Percentiles rank a stretch among this genome's conserved stretches.
phyloP scores from a whole-genome alignment of 2,797 vertebrate genomes.

The Rhinoraja longicauda region DNA sequence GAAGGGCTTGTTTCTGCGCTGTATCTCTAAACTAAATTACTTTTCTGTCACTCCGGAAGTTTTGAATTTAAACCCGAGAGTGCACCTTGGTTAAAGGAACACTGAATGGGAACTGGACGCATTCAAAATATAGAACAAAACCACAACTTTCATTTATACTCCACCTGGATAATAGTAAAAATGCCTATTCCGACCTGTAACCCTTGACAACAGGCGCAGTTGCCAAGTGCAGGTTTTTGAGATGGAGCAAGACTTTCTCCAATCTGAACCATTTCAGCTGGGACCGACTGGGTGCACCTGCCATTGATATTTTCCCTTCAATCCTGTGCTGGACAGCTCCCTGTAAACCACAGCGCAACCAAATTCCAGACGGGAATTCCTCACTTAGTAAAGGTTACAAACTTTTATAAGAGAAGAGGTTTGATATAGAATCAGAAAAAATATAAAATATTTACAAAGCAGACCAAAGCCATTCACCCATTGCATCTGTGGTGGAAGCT shows the following conservation, averaged over 20 bases:
- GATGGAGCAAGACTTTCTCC: not conserved
- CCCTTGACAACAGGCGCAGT: not conserved
- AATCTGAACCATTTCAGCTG: not conserved
- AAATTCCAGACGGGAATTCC: not conserved
- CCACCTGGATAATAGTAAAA: not conserved
- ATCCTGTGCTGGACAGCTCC: constrained; percentile 30
- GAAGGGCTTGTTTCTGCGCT: too few species aligned
- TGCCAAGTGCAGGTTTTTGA: not conserved
- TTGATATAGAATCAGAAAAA: too few species aligned
- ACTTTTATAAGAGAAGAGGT: not conserved
- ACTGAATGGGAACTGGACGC: not conserved
- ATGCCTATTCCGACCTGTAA: not conserved
- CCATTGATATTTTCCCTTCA: not conserved
- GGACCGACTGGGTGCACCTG: not conserved
- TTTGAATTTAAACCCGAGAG: not conserved
- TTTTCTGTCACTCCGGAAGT: not conserved
- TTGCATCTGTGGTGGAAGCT: too few species aligned
- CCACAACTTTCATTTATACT: not conserved
- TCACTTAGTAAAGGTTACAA: not conserved
- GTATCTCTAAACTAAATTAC: too few species aligned
- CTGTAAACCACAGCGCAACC: not conserved
- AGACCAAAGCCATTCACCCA: not conserved
- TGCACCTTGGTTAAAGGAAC: not conserved
- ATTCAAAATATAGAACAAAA: not conserved
- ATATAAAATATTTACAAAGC: not conserved